phyloP scores from a whole-genome alignment of 2,888 invertebrate genomes.

The Cataglyphis albicans region DNA sequence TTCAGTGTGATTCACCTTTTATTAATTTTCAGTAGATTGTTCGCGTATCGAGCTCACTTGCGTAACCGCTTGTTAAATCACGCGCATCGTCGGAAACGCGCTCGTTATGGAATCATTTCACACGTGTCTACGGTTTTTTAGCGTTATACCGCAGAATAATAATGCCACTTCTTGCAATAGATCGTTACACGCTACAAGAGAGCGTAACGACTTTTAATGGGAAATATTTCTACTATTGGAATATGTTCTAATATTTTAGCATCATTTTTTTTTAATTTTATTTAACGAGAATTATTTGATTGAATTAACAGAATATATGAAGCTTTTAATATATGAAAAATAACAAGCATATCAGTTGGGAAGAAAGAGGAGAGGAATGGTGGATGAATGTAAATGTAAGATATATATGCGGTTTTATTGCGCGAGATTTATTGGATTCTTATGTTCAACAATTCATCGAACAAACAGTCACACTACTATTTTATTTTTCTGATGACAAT shows the following conservation, averaged over 20 bases:
- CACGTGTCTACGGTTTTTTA: constrained; percentile 40
- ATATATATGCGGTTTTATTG: constrained; percentile 8
- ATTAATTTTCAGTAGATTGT: constrained; percentile 44
- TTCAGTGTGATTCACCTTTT: constrained; percentile 19
- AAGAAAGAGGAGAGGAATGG: background rate
- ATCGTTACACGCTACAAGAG: constrained; percentile 12
- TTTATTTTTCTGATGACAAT: background rate
- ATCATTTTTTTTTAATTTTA: background rate
- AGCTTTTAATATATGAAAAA: constrained; percentile 1
- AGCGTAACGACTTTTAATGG: constrained; percentile 19
- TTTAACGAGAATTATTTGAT: constrained; percentile 18
- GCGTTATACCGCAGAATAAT: constrained; percentile 18
- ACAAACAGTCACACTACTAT: constrained; percentile 1
- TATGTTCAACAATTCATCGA: background rate
- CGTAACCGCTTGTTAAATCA: constrained; percentile 44
- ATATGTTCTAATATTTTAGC: background rate
- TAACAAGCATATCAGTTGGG: background rate
- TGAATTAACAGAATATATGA: background rate
- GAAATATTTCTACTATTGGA: background rate
- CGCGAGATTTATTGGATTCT: background rate
- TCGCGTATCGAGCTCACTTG: constrained; percentile 1
- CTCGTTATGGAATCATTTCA: constrained; percentile 39
- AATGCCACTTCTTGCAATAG: constrained; percentile 11
- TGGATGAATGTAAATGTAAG: background rate
- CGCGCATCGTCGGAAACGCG: constrained; percentile 34